Evolutionary conservation across 2,113 vertebrate species (phyloP).

Genomic region (Salvelinus fontinalis): DNA sequence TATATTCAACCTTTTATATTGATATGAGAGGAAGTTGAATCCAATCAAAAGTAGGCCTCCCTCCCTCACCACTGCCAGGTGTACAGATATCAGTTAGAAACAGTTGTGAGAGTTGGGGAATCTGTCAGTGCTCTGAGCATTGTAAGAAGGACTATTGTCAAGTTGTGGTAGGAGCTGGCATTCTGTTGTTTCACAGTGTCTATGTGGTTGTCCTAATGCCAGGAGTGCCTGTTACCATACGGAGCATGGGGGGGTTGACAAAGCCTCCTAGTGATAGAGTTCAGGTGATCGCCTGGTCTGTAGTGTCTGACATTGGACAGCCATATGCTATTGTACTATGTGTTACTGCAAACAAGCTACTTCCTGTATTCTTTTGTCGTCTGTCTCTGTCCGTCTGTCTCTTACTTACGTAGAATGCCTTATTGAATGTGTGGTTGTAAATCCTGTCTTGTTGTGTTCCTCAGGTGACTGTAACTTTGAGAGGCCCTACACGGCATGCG

Average conservation of each 20-base stretch:
- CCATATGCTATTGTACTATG: too few species aligned
- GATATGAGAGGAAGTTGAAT: neutral
- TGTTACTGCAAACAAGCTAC: too few species aligned
- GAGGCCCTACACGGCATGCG: constrained; percentile 79
- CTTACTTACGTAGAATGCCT: neutral
- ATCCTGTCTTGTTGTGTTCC: constrained; percentile 19
- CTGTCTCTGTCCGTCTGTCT: neutral
- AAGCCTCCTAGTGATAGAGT: too few species aligned
- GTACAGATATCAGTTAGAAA: neutral
- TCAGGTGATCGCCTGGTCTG: too few species aligned
- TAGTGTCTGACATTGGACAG: too few species aligned
- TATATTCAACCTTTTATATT: constrained; percentile 1
- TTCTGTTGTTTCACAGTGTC: neutral
- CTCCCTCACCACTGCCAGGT: neutral
- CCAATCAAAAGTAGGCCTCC: neutral
- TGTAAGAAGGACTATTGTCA: neutral
- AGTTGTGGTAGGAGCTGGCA: neutral
- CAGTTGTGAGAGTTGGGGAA: neutral
- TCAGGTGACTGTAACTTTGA: constrained; percentile 85
- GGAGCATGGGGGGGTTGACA: too few species aligned
- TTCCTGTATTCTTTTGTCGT: too few species aligned
- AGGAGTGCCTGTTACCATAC: neutral
- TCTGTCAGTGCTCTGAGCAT: neutral
- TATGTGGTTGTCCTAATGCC: neutral
- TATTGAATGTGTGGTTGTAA: constrained; percentile 1